Evolutionary conservation across 2,113 vertebrate genomes (phyloP).

Genomic region (Caretta caretta): DNA sequence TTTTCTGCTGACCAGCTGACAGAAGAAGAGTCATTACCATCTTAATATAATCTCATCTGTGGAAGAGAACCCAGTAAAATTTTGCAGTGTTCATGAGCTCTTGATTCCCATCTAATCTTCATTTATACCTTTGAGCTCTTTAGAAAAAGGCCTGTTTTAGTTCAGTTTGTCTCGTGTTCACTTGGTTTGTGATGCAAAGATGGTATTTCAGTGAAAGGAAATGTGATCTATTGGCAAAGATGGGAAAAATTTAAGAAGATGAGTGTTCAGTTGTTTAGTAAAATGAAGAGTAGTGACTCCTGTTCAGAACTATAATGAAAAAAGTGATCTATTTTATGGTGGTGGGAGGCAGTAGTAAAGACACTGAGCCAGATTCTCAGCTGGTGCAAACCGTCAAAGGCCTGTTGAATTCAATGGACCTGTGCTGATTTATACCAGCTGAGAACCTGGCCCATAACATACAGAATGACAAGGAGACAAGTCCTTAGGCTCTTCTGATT

Average conservation of each 20-base stretch:
- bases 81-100: neutral
- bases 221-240: neutral
- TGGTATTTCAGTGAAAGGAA: neutral
- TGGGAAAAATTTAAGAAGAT: neutral
- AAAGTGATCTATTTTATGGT: neutral
- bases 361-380: constrained; percentile 2
- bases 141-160: neutral
- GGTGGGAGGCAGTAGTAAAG: neutral
- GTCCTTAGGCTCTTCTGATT: constrained; percentile 4
- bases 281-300: neutral
- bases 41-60: neutral
- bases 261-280: neutral
- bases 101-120: neutral
- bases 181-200: neutral
- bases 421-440: neutral
- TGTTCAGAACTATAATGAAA: neutral
- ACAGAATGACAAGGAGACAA: constrained; percentile 1
- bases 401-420: constrained; percentile 34
- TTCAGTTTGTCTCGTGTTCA: neutral
- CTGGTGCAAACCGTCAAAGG: neutral
- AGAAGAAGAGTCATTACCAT: neutral
- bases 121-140: neutral
- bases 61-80: neutral
- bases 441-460: neutral
- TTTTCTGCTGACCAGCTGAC: fast-evolving